These are phyloP conservation scores for Rhingia rostrata DNA, from an alignment of 2,888 invertebrate species.

Conservation along the genomic window DNA sequence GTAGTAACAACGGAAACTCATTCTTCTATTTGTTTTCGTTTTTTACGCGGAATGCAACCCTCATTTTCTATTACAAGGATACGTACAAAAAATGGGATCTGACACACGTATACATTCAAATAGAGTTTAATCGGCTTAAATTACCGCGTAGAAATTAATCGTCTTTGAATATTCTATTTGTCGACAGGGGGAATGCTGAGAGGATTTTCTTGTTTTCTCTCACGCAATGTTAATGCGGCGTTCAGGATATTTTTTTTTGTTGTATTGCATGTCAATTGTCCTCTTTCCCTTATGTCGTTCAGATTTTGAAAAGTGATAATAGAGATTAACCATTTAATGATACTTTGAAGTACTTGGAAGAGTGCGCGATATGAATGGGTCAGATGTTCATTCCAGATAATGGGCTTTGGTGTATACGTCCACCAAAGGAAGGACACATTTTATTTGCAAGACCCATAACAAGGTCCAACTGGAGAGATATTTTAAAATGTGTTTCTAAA, in stretches of 20 bases:
- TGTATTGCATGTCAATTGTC: neutral
- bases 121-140: slow-evolving; percentile 66
- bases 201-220: slow-evolving; percentile 53
- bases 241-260: slow-evolving; percentile 1
- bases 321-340: neutral
- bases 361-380: no score
- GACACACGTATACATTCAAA: slow-evolving; percentile 31
- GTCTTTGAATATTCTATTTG: slow-evolving; percentile 38
- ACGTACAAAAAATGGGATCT: slow-evolving; percentile 9
- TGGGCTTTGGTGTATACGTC: no score
- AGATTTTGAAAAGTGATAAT: neutral
- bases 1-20: slow-evolving; percentile 17
- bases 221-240: slow-evolving; percentile 26
- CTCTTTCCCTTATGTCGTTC: neutral
- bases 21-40: slow-evolving; percentile 13
- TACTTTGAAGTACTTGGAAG: neutral
- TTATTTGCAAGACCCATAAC: no score
- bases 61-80: slow-evolving; percentile 45
- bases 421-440: no score
- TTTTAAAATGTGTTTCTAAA: no score
- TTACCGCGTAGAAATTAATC: slow-evolving; percentile 64
- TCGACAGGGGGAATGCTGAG: slow-evolving; percentile 19
- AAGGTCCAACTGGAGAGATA: no score
- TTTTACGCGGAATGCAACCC: slow-evolving; percentile 28
- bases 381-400: no score